Percentiles rank a stretch among this genome's conserved stretches.
Conservation (phyloP, 2,888 invertebrate genomes). For the Netelia inedita region DNA sequence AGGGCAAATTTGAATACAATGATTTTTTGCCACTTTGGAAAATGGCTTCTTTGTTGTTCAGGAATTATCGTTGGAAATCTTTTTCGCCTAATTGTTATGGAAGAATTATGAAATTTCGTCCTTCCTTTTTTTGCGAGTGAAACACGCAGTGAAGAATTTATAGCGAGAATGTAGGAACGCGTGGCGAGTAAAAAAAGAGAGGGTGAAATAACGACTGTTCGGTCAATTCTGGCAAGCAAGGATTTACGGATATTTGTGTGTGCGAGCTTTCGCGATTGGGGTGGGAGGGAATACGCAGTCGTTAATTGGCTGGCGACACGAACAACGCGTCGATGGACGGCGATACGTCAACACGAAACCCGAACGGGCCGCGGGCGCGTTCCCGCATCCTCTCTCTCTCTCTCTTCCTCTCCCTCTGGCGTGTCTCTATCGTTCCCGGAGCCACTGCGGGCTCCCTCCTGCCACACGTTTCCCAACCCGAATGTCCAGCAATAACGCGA, state of each 20-base stretch:
- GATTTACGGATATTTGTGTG: conserved; percentile 77
- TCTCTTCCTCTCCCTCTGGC: background rate
- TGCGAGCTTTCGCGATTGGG: conserved; percentile 18
- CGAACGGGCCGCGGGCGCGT: conserved; percentile 63
- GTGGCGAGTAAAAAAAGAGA: conserved; percentile 67
- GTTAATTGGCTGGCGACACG: conserved; percentile 78
- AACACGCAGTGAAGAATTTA: conserved; percentile 18
- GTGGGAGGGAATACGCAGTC: conserved; percentile 71
- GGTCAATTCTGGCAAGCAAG: conserved; percentile 67
- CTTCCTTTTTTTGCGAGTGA: conserved; percentile 9
- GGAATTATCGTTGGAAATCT: background rate
- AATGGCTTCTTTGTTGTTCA: conserved; percentile 9
- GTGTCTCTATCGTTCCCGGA: conserved; percentile 52
- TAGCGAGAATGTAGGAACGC: conserved; percentile 36
- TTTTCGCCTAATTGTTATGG: conserved; percentile 22
- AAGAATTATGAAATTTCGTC: background rate
- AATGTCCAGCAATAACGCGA: conserved; percentile 59
- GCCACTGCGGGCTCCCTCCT: conserved; percentile 26
- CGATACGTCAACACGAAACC: conserved; percentile 79
- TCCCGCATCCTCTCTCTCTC: conserved; percentile 52
- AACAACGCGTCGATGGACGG: conserved; percentile 72
- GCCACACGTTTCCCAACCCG: conserved; percentile 26
- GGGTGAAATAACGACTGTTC: conserved; percentile 58
- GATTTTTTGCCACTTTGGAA: background rate
- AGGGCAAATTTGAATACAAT: background rate